A percentile compares a stretch with the other conserved stretches of the same genome.
phyloP scores from a whole-genome alignment of 1,140 invertebrate species.

The Chelonus insularis region DNA sequence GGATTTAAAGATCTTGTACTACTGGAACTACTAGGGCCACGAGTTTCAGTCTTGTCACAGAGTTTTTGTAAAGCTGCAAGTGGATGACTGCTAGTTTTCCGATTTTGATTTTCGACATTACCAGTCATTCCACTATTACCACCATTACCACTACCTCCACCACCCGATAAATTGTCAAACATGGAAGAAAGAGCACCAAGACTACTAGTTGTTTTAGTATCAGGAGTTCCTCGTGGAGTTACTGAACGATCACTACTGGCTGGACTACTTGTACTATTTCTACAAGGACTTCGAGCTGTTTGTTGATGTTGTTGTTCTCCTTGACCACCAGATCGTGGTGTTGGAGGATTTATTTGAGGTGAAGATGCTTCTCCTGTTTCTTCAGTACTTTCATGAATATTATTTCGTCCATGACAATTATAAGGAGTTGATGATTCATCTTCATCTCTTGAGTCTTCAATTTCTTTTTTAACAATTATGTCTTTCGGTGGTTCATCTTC shows the following conservation, averaged over 20 bases:
- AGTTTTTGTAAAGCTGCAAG: constrained; percentile 91
- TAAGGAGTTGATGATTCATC: constrained; percentile 47
- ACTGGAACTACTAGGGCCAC: constrained; percentile 36
- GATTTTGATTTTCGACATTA: constrained; percentile 60
- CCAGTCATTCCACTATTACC: too few relatives aligned
- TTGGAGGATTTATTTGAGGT: constrained; percentile 63
- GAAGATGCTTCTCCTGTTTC: constrained; percentile 56
- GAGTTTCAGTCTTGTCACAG: constrained; percentile 90
- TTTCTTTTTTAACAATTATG: constrained; percentile 55
- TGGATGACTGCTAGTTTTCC: constrained; percentile 78
- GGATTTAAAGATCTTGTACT: constrained; percentile 31
- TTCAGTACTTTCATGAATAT: constrained; percentile 44
- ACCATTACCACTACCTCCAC: constrained; percentile 58
- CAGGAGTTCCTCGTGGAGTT: constrained; percentile 70
- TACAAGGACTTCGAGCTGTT: constrained; percentile 61
- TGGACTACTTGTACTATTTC: constrained; percentile 69
- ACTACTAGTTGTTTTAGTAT: constrained; percentile 71
- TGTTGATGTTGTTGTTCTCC: constrained; percentile 38
- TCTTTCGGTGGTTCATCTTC: constrained; percentile 46
- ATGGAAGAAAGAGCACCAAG: constrained; percentile 85
- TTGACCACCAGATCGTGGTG: constrained; percentile 49
- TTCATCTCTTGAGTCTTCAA: constrained; percentile 53
- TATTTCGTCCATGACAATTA: constrained; percentile 46
- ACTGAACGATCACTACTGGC: constrained; percentile 74
- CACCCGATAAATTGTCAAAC: constrained; percentile 80